Evolutionary conservation across 1,140 invertebrate species (phyloP).

Genomic region (Palaemon carinicauda): DNA sequence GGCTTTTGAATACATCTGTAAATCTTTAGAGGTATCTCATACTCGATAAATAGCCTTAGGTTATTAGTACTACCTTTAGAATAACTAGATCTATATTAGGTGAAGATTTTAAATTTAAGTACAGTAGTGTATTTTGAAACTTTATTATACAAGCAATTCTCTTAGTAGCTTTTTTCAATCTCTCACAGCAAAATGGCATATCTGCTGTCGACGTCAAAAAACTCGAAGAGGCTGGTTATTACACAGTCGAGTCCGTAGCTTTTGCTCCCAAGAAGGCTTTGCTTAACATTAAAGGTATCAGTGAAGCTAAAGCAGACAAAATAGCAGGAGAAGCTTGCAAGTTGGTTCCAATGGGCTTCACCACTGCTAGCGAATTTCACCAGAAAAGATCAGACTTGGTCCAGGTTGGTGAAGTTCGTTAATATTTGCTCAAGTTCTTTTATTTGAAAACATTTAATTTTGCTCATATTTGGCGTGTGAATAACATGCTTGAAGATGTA

Average conservation of each 20-base stretch:
- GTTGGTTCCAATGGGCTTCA: conserved; percentile 96
- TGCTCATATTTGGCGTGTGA: no score
- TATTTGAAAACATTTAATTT: no score
- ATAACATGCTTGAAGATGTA: no score
- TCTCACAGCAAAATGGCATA: conserved; percentile 74
- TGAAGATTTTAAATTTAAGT: no score
- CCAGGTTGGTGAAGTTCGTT: conserved; percentile 66
- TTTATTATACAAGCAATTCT: no score
- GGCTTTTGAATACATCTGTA: no score
- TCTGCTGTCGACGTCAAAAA: conserved; percentile 92
- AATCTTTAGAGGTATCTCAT: no score
- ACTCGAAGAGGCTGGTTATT: conserved; percentile 88
- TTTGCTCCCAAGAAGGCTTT: conserved; percentile 93
- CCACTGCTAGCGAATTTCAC: conserved; percentile 95
- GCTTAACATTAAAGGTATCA: conserved; percentile 93
- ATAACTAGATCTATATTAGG: no score
- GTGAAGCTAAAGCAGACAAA: conserved; percentile 97
- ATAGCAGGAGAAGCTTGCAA: conserved; percentile 91
- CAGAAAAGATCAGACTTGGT: conserved; percentile 91
- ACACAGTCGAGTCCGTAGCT: conserved; percentile 95
- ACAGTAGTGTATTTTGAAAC: no score
- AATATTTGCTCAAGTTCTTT: background rate
- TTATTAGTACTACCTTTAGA: no score
- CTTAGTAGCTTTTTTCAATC: no score
- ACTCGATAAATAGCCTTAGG: no score